Base-by-base conservation (phyloP, 2,113 vertebrate species). In the Baryphthengus martii region DNA sequence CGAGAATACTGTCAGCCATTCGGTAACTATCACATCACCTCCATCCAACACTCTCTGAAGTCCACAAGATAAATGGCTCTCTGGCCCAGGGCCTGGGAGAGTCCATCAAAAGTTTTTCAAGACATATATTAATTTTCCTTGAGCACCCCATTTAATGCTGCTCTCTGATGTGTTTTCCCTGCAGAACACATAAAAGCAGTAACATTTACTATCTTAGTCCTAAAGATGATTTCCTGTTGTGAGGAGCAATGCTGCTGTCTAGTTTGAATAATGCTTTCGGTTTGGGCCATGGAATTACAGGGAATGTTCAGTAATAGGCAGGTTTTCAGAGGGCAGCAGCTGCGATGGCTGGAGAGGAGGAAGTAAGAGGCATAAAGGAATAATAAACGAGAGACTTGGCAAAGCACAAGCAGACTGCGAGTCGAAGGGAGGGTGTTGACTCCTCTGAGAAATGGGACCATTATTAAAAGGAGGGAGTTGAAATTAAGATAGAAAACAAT, bases 401-500 rank as follows among this genome's bases (percentile, higher is more conserved):
- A 92, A 82, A 85, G 84, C 78, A 49, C 20, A 85, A 24, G 55
- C 62, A 74, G 91, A 28, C 85, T 63, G n/a, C 68, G 40, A 35
- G 52, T 63, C 85, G 76, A 65, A 65, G 56, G 63, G 67, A 93
- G 74, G 45, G 39, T 68, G 67, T 58, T 86, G 72, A 68, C 37
- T 77, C 75, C 56, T 50, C 63, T 70, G 78, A 89, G 85, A 94
- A 95, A 89, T 1, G 14, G 39, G 50, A 55, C 40, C 53, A 37
- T 91, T 90, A 86, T 74, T 89, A 75, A 87, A 89, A 91, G 39
- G 68, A 77, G 90, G 58, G 37, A 90, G 82, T 74, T 33, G 7
- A 88, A 91, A 92, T 71, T 55, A 89, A 94, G 85, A 77, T 29
- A 95, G 67, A 91, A 85, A 91, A 88, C 59, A 93, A 76, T 90